Percentiles rank a stretch among this genome's conserved stretches.
phyloP scores from a whole-genome alignment of 2,797 vertebrate species.

The Orestias chungarensis region DNA sequence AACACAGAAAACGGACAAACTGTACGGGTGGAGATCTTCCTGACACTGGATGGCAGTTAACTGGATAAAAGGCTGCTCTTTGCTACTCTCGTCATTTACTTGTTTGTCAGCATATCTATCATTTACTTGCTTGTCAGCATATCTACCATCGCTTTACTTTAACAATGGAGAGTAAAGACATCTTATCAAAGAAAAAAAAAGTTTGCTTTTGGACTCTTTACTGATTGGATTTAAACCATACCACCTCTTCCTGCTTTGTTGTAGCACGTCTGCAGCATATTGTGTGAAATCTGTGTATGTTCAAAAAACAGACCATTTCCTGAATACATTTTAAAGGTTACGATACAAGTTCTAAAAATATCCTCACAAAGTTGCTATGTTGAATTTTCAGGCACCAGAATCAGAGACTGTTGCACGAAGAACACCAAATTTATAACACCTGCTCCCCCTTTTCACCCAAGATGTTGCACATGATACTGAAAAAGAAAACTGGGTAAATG shows the following conservation, averaged over 20 bases:
- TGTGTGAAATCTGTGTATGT: too few species aligned
- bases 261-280: neutral
- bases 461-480: too few species aligned
- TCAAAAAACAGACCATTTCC: too few species aligned
- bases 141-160: neutral
- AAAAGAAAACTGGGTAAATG: too few species aligned
- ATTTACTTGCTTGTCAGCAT: neutral
- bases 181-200: too few species aligned
- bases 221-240: too few species aligned
- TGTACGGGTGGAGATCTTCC: slow-evolving; percentile 27
- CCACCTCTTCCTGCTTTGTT: neutral
- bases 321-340: neutral
- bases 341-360: too few species aligned
- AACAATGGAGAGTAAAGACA: neutral
- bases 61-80: slow-evolving; percentile 8
- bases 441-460: too few species aligned
- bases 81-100: neutral
- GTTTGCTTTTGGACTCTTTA: neutral
- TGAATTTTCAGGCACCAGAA: too few species aligned
- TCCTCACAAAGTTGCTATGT: too few species aligned
- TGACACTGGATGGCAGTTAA: slow-evolving; percentile 49
- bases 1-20: slow-evolving; percentile 32
- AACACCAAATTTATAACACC: too few species aligned
- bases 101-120: neutral
- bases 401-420: too few species aligned